phyloP scores from a whole-genome alignment of 2,888 invertebrate genomes.

The Eupeodes luniger region DNA sequence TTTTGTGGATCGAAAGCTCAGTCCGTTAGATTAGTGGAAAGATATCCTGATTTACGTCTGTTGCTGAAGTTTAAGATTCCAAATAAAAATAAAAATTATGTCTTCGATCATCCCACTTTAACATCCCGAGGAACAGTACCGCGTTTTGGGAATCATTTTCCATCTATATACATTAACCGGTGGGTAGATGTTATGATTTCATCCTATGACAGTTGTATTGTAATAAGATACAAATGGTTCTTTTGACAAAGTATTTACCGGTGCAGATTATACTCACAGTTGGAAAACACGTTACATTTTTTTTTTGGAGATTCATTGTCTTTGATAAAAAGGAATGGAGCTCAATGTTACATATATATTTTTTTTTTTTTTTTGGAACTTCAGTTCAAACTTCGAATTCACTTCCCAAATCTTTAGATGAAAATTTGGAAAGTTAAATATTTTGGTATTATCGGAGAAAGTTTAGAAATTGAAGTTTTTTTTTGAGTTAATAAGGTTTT shows the following conservation, averaged over 20 bases:
- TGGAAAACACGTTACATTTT: neutral
- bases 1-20: neutral
- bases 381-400: neutral
- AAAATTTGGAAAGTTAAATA: neutral
- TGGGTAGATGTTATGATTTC: too few relatives aligned
- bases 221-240: too few relatives aligned
- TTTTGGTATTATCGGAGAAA: neutral
- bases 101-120: neutral
- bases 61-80: neutral
- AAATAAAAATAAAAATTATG: constrained; percentile 1
- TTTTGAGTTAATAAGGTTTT: neutral
- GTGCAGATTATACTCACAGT: constrained; percentile 7
- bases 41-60: neutral
- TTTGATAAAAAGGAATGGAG: constrained; percentile 2
- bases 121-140: neutral
- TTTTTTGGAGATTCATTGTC: neutral
- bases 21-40: neutral
- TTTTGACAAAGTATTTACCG: neutral
- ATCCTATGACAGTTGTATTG: too few relatives aligned
- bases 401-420: neutral
- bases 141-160: too few relatives aligned
- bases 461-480: neutral
- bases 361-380: neutral
- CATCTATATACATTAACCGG: too few relatives aligned
- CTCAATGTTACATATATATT: neutral